A percentile compares a stretch with the other conserved stretches of the same genome.
Evolutionary conservation across 1,140 invertebrate genomes (phyloP).

Genomic region (Atta texana): DNA sequence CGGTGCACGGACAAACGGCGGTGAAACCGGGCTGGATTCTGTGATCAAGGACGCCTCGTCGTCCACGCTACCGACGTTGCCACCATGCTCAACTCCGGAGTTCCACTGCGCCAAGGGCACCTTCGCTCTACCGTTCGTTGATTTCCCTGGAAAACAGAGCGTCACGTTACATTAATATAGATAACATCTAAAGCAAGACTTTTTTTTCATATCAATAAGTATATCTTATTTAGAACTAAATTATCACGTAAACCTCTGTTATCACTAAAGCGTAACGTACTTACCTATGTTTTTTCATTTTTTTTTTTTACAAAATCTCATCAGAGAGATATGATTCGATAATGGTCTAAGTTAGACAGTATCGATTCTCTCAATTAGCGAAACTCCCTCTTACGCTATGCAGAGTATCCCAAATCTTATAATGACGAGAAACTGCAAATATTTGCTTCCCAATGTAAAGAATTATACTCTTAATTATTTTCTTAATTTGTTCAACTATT

Average conservation of each 20-base stretch:
- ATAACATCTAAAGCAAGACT: neutral
- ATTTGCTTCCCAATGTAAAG: neutral
- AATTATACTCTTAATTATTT: neutral
- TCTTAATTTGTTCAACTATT: neutral
- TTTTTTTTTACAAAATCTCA: constrained; percentile 3
- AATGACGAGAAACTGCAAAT: neutral
- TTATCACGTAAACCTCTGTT: constrained; percentile 12
- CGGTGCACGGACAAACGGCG: constrained; percentile 89
- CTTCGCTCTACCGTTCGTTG: constrained; percentile 67
- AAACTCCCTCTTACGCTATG: neutral
- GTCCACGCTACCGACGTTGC: constrained; percentile 64
- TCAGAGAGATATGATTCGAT: neutral
- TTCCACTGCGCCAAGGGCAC: constrained; percentile 79
- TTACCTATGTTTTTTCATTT: constrained; percentile 52
- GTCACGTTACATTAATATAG: neutral
- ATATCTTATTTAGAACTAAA: constrained; percentile 2
- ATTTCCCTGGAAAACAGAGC: constrained; percentile 78
- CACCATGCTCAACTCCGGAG: constrained; percentile 40
- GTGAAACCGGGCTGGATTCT: constrained; percentile 83
- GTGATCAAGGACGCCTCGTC: constrained; percentile 80
- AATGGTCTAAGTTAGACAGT: constrained; percentile 3
- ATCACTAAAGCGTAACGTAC: constrained; percentile 41
- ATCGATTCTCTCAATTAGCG: neutral
- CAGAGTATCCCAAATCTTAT: constrained; percentile 7
- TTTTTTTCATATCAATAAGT: neutral